Evolutionary conservation across 2,888 invertebrate genomes (phyloP).

Genomic region (Agrochola litura): DNA sequence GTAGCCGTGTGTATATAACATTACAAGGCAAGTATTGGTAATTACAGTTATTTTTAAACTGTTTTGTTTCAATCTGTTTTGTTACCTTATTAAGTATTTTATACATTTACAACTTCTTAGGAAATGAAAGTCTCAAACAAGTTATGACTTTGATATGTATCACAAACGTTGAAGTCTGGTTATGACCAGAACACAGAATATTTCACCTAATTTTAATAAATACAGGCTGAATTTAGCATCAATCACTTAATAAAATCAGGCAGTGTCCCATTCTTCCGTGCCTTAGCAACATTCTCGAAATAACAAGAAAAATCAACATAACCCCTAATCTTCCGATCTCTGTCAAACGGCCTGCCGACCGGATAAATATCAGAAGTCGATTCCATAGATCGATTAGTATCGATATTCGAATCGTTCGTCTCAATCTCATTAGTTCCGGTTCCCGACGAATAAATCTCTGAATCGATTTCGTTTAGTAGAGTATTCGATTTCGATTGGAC

Average conservation of each 20-base stretch:
- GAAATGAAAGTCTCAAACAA: neutral
- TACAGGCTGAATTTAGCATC: neutral
- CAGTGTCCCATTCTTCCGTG: slow-evolving; percentile 92
- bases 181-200: slow-evolving; percentile 6
- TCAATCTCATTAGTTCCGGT: slow-evolving; percentile 75
- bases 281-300: slow-evolving; percentile 93
- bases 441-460: slow-evolving; percentile 82
- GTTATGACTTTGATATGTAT: neutral
- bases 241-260: slow-evolving; percentile 90
- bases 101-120: neutral
- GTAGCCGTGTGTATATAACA: too few species aligned
- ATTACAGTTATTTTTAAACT: too few species aligned
- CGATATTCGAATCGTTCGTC: slow-evolving; percentile 79
- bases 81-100: neutral
- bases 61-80: too few species aligned
- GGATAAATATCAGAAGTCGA: slow-evolving; percentile 86
- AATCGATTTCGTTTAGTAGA: slow-evolving; percentile 84
- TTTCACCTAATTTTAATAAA: neutral
- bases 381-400: slow-evolving; percentile 84
- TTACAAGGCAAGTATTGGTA: too few species aligned
- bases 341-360: slow-evolving; percentile 86
- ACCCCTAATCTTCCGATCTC: slow-evolving; percentile 93
- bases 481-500: slow-evolving; percentile 89
- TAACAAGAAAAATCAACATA: slow-evolving; percentile 97
- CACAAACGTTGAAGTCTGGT: neutral